A percentile compares a stretch with the other conserved stretches of the same genome.
phyloP scores from a whole-genome alignment of 2,888 invertebrate genomes.

The Ischnura elegans region DNA sequence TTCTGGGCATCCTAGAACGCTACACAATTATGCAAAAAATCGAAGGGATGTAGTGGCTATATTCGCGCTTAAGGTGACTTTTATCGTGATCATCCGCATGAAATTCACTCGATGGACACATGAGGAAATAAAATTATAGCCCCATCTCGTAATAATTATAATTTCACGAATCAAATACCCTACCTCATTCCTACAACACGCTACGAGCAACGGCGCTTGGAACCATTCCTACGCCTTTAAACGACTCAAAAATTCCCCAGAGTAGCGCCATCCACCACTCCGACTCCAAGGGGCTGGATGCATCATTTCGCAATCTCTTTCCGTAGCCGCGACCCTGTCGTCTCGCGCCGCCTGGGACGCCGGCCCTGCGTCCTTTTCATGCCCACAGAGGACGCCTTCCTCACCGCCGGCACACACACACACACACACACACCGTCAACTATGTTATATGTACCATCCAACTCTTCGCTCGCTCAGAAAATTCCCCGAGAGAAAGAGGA shows the following conservation, averaged over 20 bases:
- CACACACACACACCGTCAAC: background rate
- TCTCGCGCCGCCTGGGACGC: background rate
- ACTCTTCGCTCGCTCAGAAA: background rate
- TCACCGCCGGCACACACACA: background rate
- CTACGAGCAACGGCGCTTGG: background rate
- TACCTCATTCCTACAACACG: too few relatives aligned
- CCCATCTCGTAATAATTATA: too few relatives aligned
- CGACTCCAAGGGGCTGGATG: background rate
- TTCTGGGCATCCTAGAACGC: too few relatives aligned
- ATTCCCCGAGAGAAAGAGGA: background rate
- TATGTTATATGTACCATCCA: background rate
- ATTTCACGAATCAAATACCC: too few relatives aligned
- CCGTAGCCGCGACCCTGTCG: background rate
- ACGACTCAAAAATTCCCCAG: background rate
- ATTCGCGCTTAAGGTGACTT: too few relatives aligned
- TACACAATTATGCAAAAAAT: too few relatives aligned
- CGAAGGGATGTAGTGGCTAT: too few relatives aligned
- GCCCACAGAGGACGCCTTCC: background rate
- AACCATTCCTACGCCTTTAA: background rate
- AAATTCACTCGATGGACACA: too few relatives aligned
- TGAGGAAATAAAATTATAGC: too few relatives aligned
- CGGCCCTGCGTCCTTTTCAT: background rate
- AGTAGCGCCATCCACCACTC: background rate
- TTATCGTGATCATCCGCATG: too few relatives aligned
- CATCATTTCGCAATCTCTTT: background rate